Evolutionary conservation across 2,797 vertebrate species (phyloP).

Genomic region (Hippoglossus hippoglossus): DNA sequence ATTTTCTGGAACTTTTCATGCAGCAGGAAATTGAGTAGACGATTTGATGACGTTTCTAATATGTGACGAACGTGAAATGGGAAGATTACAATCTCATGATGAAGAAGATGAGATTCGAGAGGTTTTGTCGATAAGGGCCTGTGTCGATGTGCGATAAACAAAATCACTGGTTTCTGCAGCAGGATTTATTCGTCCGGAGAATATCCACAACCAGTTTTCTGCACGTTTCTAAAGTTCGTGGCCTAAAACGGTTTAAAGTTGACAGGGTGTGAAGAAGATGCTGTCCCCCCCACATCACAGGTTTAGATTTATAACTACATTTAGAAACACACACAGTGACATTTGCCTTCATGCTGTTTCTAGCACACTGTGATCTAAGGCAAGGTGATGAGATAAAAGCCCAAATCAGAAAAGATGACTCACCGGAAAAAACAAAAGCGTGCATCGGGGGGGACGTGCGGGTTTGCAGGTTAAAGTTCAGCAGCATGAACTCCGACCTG

Average conservation of each 20-base stretch:
- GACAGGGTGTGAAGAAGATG: slow-evolving; percentile 43
- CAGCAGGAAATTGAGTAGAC: background rate
- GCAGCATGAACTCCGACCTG: slow-evolving; percentile 9
- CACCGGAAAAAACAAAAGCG: background rate
- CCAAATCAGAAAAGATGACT: slow-evolving; percentile 6
- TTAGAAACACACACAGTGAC: background rate
- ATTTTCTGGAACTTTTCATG: too few species aligned
- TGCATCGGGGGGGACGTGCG: too few species aligned
- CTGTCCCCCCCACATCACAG: slow-evolving; percentile 16
- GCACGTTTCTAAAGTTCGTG: too few species aligned
- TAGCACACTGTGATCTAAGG: background rate
- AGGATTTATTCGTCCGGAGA: too few species aligned
- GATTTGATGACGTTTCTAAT: too few species aligned
- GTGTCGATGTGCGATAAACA: too few species aligned
- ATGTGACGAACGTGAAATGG: too few species aligned
- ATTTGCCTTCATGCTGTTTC: background rate
- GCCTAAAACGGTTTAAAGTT: background rate
- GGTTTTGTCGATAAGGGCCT: too few species aligned
- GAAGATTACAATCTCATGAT: too few species aligned
- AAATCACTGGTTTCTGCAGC: too few species aligned
- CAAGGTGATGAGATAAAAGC: background rate
- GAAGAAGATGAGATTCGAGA: too few species aligned
- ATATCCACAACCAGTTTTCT: too few species aligned
- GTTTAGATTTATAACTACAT: background rate
- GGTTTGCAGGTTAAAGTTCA: slow-evolving; percentile 15